phyloP scores from a whole-genome alignment of 1,140 invertebrate species.

The Atopsyche davidsoni region DNA sequence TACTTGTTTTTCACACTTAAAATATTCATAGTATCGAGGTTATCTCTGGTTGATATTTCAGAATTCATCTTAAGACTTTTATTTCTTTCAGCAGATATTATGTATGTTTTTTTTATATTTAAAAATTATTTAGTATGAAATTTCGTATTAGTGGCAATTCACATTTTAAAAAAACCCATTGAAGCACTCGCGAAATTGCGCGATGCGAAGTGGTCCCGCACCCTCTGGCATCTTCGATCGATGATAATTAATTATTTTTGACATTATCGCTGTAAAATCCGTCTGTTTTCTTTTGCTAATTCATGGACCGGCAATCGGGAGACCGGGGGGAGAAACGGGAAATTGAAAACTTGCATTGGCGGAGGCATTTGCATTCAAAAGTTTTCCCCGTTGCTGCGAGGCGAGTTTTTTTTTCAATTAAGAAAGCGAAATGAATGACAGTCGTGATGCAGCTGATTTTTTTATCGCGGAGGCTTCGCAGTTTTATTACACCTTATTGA shows the following conservation, averaged over 20 bases:
- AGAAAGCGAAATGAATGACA: conserved; percentile 22
- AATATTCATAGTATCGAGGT: too few species aligned
- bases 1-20: too few species aligned
- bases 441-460: conserved; percentile 26
- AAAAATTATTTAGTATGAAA: too few species aligned
- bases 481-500: conserved; percentile 11
- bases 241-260: conserved; percentile 56
- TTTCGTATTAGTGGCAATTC: too few species aligned
- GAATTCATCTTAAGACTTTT: too few species aligned
- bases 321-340: conserved; percentile 31
- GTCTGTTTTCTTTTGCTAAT: conserved; percentile 53
- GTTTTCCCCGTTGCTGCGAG: conserved; percentile 17
- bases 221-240: conserved; percentile 39
- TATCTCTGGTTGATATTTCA: too few species aligned
- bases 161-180: too few species aligned
- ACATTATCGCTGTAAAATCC: conserved; percentile 50
- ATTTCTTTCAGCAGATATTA: too few species aligned
- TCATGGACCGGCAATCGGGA: conserved; percentile 48
- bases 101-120: too few species aligned
- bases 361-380: conserved; percentile 28
- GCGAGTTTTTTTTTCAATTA: conserved; percentile 28
- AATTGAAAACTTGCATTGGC: conserved; percentile 5
- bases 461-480: too few species aligned
- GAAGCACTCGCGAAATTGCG: too few species aligned
- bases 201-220: too few species aligned